Evolutionary conservation across 2,113 vertebrate species (phyloP).

Genomic region (Xiphias gladius): DNA sequence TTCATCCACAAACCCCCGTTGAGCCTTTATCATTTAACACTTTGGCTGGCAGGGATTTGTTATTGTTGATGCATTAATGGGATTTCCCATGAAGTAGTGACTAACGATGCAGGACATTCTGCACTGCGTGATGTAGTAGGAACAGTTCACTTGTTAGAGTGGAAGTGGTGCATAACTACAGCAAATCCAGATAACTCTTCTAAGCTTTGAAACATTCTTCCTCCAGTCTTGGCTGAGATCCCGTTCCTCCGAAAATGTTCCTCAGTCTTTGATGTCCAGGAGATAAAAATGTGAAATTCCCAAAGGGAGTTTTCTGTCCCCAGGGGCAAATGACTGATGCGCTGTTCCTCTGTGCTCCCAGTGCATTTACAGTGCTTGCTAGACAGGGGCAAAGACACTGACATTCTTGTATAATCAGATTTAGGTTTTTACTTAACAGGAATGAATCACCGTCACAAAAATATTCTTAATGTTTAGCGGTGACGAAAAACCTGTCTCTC

Average conservation of each 20-base stretch:
- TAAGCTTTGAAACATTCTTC: constrained; percentile 48
- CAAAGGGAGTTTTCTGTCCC: constrained; percentile 25
- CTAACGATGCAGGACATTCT: constrained; percentile 39
- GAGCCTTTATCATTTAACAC: neutral
- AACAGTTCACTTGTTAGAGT: constrained; percentile 41
- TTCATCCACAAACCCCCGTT: neutral
- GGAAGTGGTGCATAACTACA: constrained; percentile 49
- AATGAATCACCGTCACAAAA: neutral
- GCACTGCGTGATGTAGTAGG: constrained; percentile 2
- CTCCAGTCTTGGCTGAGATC: constrained; percentile 49
- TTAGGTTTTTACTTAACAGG: neutral
- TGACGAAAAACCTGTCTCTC: neutral
- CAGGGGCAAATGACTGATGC: constrained; percentile 6
- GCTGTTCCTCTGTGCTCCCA: neutral
- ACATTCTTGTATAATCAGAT: neutral
- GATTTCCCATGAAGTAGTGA: constrained; percentile 57
- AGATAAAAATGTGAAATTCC: constrained; percentile 61
- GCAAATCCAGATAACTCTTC: constrained; percentile 59
- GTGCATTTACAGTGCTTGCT: neutral
- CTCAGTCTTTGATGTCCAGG: constrained; percentile 65
- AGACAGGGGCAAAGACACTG: neutral
- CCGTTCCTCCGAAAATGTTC: constrained; percentile 34
- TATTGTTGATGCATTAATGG: constrained; percentile 27
- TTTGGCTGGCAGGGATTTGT: constrained; percentile 15
- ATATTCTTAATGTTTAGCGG: neutral